Evolutionary conservation across 2,888 invertebrate species (phyloP).

Genomic region (Drosophila planitibia): DNA sequence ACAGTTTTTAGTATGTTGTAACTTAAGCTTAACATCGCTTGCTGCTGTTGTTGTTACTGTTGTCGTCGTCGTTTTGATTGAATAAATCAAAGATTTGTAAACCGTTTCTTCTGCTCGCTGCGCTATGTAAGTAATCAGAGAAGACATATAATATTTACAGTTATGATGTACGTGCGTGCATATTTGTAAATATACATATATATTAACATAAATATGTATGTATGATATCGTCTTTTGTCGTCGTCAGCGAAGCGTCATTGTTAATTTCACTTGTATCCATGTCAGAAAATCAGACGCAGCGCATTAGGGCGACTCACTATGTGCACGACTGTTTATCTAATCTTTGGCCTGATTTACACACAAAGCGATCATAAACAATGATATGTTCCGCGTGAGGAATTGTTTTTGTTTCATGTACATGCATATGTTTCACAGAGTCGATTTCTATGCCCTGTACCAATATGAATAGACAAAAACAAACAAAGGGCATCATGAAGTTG

Average conservation of each 20-base stretch:
- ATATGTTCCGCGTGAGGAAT: not conserved
- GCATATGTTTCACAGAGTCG: constrained; percentile 2
- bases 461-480: constrained; percentile 1
- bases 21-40: constrained; percentile 39
- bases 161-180: constrained; percentile 30
- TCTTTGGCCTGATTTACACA: constrained; percentile 32
- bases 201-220: constrained; percentile 13
- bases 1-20: constrained; percentile 56
- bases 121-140: constrained; percentile 24
- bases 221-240: constrained; percentile 30
- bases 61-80: constrained; percentile 52
- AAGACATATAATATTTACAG: constrained; percentile 46
- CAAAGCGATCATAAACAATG: not conserved
- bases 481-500: not conserved
- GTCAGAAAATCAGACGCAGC: constrained; percentile 34
- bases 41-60: constrained; percentile 8
- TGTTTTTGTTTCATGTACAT: constrained; percentile 6
- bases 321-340: constrained; percentile 43
- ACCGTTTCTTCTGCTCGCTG: constrained; percentile 38
- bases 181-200: not conserved
- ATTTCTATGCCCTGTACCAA: not conserved
- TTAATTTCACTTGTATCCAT: constrained; percentile 64
- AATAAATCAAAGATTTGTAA: constrained; percentile 62
- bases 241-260: constrained; percentile 45
- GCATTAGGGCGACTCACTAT: constrained; percentile 52